Base-by-base conservation (phyloP, 1,140 invertebrate genomes). In the Dendrolimus kikuchii region DNA sequence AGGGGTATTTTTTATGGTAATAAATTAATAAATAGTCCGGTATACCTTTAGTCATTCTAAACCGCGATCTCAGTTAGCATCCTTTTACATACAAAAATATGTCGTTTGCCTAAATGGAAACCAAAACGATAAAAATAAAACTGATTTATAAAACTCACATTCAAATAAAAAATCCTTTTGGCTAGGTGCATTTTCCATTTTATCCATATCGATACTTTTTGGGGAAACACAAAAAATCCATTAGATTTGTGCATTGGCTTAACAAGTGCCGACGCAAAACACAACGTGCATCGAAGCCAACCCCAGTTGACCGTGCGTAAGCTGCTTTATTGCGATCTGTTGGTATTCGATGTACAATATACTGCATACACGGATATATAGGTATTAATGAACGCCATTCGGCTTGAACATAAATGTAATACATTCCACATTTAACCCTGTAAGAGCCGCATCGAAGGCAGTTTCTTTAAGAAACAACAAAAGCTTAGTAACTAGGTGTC, bases 181-280 rank as follows among this genome's bases (percentile, higher is more conserved):
- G 68, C 68, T 68, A 69, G 64, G 56, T 70, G 55, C 67, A 64
- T 66, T 68, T 64, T 61, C 62, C 60, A 59, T 68, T 72, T 71
- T 66, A 68, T 68, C 61, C 60, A 70, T 66, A 59, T 66, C 53
- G 55, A 51, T 61, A 59, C 50, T 57, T 68, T 71, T 72, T 67
- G 49, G 57, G 59, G 62, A 50, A 70, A 71, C 72, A 75, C 71
- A 75, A 72, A 72, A 75, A 75, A 61, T 68, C 72, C 67, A 75
- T 70, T 72, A 75, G 69, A 70, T 75, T 69, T 72, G 65, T 71
- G 68, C 66, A 68, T 64, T 62, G 60, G 59, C 66, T 53, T 57
- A 62, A 65, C 58, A 52, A 64, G 55, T 44, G 51, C 40, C 51
- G 47, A 57, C 48, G 57, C 43, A 57, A 51, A 49, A 57, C 54